Evolutionary conservation across 1,140 invertebrate species (phyloP).

Genomic region (Araneus ventricosus): DNA sequence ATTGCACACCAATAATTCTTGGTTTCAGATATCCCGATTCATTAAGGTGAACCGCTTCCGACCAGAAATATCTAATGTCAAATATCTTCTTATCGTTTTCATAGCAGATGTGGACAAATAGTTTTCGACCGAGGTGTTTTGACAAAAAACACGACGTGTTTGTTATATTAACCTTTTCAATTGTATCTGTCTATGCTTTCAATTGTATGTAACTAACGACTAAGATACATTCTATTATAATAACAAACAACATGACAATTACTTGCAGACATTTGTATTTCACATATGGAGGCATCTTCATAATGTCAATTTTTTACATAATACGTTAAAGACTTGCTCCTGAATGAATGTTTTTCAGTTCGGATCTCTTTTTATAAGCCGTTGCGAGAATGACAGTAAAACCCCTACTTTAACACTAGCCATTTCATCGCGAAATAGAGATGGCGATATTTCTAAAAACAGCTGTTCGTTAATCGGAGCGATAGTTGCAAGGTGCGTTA

Average conservation of each 20-base stretch:
- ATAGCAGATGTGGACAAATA: neutral
- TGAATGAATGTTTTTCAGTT: neutral
- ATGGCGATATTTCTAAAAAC: neutral
- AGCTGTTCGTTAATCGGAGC: neutral
- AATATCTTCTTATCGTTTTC: neutral
- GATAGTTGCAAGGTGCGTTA: neutral
- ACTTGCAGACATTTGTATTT: neutral
- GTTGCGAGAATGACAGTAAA: neutral
- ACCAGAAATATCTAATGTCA: neutral
- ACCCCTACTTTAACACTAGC: neutral
- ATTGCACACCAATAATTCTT: neutral
- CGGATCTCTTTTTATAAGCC: neutral
- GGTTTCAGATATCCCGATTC: neutral
- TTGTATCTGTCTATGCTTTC: neutral
- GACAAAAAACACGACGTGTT: conserved; percentile 1
- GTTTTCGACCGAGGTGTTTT: neutral
- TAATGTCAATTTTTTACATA: neutral
- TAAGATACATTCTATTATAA: neutral
- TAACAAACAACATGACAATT: neutral
- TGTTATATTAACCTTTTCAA: neutral
- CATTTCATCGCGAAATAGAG: neutral
- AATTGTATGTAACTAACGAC: neutral
- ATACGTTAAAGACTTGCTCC: neutral
- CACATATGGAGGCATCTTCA: neutral
- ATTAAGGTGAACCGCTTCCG: neutral